Conservation (phyloP, 2,797 vertebrate species). For the Scolopax bukidnonensis region DNA sequence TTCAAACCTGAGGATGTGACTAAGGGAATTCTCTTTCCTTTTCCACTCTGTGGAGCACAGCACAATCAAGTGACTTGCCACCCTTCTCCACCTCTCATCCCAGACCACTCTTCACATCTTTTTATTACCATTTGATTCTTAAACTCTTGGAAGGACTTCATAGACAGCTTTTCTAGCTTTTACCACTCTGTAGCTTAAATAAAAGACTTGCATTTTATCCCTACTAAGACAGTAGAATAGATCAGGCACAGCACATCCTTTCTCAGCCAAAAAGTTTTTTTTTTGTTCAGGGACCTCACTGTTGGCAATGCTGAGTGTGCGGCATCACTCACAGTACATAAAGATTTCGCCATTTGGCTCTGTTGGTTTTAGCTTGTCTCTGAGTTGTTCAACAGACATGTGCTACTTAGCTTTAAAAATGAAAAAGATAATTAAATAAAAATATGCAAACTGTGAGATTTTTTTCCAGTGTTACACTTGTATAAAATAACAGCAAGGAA, state of each 20-base stretch:
- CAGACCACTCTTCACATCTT: background rate
- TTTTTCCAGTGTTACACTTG: background rate
- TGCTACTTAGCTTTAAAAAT: background rate
- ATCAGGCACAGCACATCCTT: background rate
- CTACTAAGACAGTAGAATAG: background rate
- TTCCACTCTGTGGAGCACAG: background rate
- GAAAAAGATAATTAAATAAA: background rate
- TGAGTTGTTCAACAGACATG: background rate
- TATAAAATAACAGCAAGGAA: background rate
- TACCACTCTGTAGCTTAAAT: background rate
- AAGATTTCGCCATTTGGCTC: background rate
- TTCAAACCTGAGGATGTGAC: background rate
- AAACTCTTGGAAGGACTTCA: background rate
- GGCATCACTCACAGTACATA: background rate
- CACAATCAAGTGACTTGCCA: background rate
- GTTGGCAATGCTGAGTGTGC: background rate
- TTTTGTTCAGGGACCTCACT: background rate
- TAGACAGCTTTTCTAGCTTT: background rate
- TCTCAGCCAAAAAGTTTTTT: background rate
- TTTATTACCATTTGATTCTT: background rate
- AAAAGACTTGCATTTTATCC: background rate
- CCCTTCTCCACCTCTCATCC: background rate
- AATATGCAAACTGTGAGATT: background rate
- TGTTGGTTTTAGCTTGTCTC: background rate
- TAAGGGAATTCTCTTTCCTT: background rate